Conservation (phyloP, 1,140 invertebrate species). For the Scaptomyza montana region DNA sequence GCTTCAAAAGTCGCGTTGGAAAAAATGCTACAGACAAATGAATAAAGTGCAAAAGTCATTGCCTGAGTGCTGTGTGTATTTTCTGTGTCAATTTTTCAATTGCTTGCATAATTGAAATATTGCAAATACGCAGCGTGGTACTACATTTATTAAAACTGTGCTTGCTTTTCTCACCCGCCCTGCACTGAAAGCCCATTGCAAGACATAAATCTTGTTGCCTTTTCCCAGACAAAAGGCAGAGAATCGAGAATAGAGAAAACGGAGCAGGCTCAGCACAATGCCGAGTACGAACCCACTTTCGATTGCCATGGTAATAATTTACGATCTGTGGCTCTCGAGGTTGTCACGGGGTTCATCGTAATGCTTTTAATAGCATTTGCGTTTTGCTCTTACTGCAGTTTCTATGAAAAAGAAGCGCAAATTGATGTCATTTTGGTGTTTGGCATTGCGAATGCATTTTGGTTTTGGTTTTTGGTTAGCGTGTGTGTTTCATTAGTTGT, state of each 20-base stretch:
- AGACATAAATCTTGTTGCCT: constrained; percentile 46
- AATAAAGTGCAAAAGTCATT: constrained; percentile 35
- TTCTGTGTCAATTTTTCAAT: constrained; percentile 52
- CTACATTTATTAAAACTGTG: constrained; percentile 57
- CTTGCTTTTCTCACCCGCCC: background rate
- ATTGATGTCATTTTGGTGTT: constrained; percentile 53
- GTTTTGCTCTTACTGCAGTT: background rate
- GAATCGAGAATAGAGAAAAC: constrained; percentile 7
- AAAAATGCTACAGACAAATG: constrained; percentile 31
- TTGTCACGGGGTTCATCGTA: constrained; percentile 42
- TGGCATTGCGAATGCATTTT: no score
- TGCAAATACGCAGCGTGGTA: constrained; percentile 57
- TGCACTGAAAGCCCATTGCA: constrained; percentile 6
- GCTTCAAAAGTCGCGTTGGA: constrained; percentile 27
- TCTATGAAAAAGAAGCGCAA: constrained; percentile 48
- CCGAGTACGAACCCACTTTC: constrained; percentile 30
- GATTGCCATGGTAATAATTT: constrained; percentile 53
- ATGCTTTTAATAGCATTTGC: constrained; percentile 54
- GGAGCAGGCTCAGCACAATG: constrained; percentile 8
- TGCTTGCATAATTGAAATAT: constrained; percentile 63
- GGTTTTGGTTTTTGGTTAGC: no score
- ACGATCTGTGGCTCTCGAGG: constrained; percentile 36
- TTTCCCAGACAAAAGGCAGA: constrained; percentile 1
- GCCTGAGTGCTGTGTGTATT: constrained; percentile 6
- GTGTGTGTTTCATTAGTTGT: no score